phyloP scores from a whole-genome alignment of 2,888 invertebrate species.

The Stenchaetothrips biformis region DNA sequence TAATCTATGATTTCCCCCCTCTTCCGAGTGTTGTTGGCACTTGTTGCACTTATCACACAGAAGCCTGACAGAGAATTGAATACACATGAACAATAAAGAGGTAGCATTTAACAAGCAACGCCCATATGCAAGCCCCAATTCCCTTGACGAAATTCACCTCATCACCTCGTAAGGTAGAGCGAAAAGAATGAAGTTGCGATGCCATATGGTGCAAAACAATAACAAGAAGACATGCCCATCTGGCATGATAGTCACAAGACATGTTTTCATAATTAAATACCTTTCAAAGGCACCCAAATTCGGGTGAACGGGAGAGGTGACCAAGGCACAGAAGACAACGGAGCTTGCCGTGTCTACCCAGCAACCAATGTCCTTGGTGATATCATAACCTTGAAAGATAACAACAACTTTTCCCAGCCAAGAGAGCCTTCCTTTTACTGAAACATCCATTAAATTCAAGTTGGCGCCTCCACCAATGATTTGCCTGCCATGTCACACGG shows the following conservation, averaged over 20 bases:
- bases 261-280: too few species aligned
- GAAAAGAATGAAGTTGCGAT: background rate
- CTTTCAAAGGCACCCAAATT: too few species aligned
- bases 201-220: conserved; percentile 5
- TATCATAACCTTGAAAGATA: conserved; percentile 25
- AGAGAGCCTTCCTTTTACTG: background rate
- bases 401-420: background rate
- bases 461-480: background rate
- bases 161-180: background rate
- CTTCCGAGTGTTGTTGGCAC: background rate
- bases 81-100: background rate
- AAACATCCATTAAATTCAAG: background rate
- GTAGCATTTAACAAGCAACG: background rate
- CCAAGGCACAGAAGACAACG: too few species aligned
- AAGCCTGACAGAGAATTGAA: background rate
- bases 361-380: background rate
- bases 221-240: background rate
- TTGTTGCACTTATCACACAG: background rate
- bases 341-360: background rate
- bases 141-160: background rate
- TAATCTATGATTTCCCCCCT: too few species aligned
- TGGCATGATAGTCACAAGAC: too few species aligned
- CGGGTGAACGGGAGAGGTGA: too few species aligned
- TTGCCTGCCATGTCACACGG: background rate
- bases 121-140: too few species aligned